Evolutionary conservation across 2,888 invertebrate genomes (phyloP).

Genomic region (Incurvaria masculella): DNA sequence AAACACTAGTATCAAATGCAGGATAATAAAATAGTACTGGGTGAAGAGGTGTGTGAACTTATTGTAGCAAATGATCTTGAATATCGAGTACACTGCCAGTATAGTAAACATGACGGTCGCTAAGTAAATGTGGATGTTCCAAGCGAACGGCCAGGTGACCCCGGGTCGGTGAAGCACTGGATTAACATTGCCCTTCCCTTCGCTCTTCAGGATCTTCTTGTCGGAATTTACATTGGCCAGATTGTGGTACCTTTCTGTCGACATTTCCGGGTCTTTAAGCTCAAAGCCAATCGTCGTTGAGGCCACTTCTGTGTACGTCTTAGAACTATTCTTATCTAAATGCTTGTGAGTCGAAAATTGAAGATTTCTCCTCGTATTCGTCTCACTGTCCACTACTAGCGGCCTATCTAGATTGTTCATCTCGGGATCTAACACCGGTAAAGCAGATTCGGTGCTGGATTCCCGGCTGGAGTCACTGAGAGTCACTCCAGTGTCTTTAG

Average conservation of each 20-base stretch:
- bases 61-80: conserved; percentile 83
- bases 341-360: conserved; percentile 44
- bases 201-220: conserved; percentile 43
- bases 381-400: conserved; percentile 47
- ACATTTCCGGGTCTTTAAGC: conserved; percentile 47
- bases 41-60: conserved; percentile 83
- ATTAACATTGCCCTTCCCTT: conserved; percentile 31
- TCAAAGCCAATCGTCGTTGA: conserved; percentile 49
- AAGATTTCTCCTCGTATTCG: conserved; percentile 48
- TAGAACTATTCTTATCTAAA: conserved; percentile 27
- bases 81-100: conserved; percentile 79
- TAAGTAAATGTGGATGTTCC: conserved; percentile 89
- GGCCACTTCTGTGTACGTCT: conserved; percentile 38
- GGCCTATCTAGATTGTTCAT: conserved; percentile 54
- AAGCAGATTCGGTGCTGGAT: conserved; percentile 43
- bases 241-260: conserved; percentile 56
- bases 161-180: conserved; percentile 46
- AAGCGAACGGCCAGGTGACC: conserved; percentile 77
- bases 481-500: conserved; percentile 46
- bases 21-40: conserved; percentile 82
- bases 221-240: conserved; percentile 58
- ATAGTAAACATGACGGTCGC: conserved; percentile 83
- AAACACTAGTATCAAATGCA: conserved; percentile 78
- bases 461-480: conserved; percentile 42
- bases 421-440: conserved; percentile 50